Conservation (phyloP, 2,797 vertebrate species). For the Sebastes taczanowskii region DNA sequence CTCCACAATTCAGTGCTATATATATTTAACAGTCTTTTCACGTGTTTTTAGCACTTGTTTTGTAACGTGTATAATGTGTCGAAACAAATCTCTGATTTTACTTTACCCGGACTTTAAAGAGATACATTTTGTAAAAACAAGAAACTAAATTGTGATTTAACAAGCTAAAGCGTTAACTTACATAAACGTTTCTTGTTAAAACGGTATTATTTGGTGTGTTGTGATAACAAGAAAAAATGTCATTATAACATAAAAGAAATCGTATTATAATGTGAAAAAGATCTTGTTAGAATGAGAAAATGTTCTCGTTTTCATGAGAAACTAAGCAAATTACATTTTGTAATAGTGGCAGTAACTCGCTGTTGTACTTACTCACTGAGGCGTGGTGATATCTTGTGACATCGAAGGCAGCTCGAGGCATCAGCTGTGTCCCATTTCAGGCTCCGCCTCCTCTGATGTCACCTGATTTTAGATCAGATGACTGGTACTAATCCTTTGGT, state of each 20-base stretch:
- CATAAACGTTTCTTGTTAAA: not conserved
- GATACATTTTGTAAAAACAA: not conserved
- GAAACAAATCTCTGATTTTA: no score
- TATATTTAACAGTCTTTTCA: no score
- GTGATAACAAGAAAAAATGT: not conserved
- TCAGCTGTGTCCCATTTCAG: constrained; percentile 4
- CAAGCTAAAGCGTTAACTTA: not conserved
- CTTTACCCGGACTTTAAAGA: not conserved
- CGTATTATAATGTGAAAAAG: not conserved
- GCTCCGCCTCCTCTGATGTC: constrained; percentile 6
- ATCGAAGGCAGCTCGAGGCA: constrained; percentile 40
- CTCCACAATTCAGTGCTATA: no score
- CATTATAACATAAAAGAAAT: not conserved
- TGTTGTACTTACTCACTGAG: constrained; percentile 4
- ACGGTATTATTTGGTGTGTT: not conserved
- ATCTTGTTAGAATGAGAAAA: not conserved
- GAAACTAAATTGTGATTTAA: not conserved
- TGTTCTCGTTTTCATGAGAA: not conserved
- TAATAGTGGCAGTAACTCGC: not conserved
- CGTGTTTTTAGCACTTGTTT: accelerated
- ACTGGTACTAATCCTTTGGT: constrained; percentile 21
- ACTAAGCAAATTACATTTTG: not conserved
- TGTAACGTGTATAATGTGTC: no score
- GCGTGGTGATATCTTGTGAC: constrained; percentile 9
- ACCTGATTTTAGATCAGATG: not conserved